Evolutionary conservation across 2,888 invertebrate genomes (phyloP).

Genomic region (Acanthosepion esculentum): DNA sequence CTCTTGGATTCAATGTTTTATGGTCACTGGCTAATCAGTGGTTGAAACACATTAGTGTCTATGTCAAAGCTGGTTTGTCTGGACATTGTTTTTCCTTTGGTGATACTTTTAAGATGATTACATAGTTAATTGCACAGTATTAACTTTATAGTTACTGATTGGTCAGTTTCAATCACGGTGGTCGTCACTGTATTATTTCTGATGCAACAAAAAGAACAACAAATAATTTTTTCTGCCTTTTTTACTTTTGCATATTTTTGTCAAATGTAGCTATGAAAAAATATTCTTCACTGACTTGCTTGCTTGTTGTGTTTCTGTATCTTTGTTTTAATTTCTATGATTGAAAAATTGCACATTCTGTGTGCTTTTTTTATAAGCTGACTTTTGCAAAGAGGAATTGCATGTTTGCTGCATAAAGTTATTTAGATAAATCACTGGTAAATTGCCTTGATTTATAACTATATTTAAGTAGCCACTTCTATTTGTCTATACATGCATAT

Average conservation of each 20-base stretch:
- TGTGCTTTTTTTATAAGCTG: neutral
- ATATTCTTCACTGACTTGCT: neutral
- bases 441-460: neutral
- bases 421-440: neutral
- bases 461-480: neutral
- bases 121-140: neutral
- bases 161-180: neutral
- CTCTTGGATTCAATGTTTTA: too few relatives aligned
- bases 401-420: neutral
- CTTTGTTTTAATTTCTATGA: neutral
- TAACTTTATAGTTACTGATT: neutral
- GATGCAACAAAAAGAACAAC: neutral
- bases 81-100: neutral
- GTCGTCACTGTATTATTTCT: neutral
- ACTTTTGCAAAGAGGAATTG: neutral
- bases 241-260: conserved; percentile 24
- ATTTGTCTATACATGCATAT: too few relatives aligned
- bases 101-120: neutral
- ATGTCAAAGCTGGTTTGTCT: neutral
- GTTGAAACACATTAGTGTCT: neutral
- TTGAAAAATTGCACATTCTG: neutral
- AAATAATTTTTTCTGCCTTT: neutral
- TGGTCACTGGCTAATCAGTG: too few relatives aligned
- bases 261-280: neutral
- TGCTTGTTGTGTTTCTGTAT: neutral